Evolutionary conservation across 2,113 vertebrate genomes (phyloP), one percentile per base, ranked within the genome.

Genomic region (Dascyllus trimaculatus): DNA sequence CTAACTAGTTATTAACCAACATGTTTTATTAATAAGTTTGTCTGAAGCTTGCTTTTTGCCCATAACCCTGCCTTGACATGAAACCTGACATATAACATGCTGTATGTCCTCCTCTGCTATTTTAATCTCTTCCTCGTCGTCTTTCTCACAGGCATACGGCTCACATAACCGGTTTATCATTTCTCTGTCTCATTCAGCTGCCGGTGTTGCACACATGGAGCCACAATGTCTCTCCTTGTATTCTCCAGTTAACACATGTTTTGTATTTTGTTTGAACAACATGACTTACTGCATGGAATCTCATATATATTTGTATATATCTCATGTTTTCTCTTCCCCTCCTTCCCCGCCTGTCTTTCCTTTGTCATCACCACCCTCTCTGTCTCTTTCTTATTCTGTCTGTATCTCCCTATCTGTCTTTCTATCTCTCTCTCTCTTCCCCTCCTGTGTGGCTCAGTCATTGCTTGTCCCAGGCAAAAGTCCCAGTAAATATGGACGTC

Each of bases 401-500:
- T 71, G 71, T 69, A 57, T 70, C 65, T 74, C 46, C 3, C 46
- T 19, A 17, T 18, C 49, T 65, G 7, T 80, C 24, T 58, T 24
- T 62, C 86, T 88, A 24, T 73, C 43, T 63, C 64, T 66, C 15
- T 71, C 51, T 60, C 71, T 73, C 72, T 80, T 62, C 40, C 83
- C 76, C 48, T 62, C 57, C 89, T 87, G 84, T 85, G 75, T 92
- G 90, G 82, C 85, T 74, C 95, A 98, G 97, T 98, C 97, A 94
- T 97, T 99, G 96, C 97, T 99, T 95, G 96, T 99, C 93, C 98
- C 98, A 70, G 98, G 98, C 93, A 98, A 98, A 96, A 95, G 95
- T 85, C 93, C 96, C 87, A 96, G 95, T 96, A 97, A 97, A 95
- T 97, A 96, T 87, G 98, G 97, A 96, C 97, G 98, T 68, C 97